A percentile compares a stretch with the other conserved stretches of the same genome.
Conservation (phyloP, 1,140 invertebrate genomes). For the Phthorimaea operculella region DNA sequence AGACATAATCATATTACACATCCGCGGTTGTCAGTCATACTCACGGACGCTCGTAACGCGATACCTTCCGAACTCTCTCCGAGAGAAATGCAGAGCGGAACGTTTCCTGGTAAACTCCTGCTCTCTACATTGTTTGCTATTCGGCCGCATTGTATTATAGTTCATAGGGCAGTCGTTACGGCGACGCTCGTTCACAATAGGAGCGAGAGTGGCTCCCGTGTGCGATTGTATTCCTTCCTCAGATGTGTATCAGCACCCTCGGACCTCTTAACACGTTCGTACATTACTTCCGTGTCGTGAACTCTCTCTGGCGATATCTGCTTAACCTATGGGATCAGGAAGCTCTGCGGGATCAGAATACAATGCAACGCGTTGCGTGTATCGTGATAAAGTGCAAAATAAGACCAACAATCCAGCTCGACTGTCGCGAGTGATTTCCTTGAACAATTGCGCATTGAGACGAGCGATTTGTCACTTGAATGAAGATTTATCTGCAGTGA, state of each 20-base stretch:
- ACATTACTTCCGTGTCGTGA: conserved; percentile 26
- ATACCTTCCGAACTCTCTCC: conserved; percentile 54
- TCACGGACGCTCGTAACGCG: conserved; percentile 50
- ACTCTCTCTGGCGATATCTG: conserved; percentile 15
- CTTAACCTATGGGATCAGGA: conserved; percentile 4
- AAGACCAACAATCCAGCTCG: neutral
- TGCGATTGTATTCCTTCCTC: conserved; percentile 27
- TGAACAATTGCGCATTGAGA: neutral
- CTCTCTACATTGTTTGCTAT: conserved; percentile 14
- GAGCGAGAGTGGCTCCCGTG: conserved; percentile 47
- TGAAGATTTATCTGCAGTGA: neutral
- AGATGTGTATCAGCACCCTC: conserved; percentile 41
- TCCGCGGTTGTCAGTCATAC: conserved; percentile 43
- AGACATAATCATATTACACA: conserved; percentile 52
- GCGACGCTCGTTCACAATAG: conserved; percentile 42
- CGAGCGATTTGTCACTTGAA: neutral
- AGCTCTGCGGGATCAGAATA: conserved; percentile 4
- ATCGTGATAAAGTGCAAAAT: conserved; percentile 3
- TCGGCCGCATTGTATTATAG: conserved; percentile 30
- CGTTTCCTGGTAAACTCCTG: conserved; percentile 45
- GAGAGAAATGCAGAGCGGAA: conserved; percentile 60
- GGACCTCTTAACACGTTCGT: conserved; percentile 23
- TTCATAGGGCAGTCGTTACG: conserved; percentile 53
- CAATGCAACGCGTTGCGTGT: conserved; percentile 1
- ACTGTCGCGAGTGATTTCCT: neutral